Evolutionary conservation across 2,113 vertebrate species (phyloP), one percentile per base, ranked within the genome.

Genomic region (Grammomys dolichurus): DNA sequence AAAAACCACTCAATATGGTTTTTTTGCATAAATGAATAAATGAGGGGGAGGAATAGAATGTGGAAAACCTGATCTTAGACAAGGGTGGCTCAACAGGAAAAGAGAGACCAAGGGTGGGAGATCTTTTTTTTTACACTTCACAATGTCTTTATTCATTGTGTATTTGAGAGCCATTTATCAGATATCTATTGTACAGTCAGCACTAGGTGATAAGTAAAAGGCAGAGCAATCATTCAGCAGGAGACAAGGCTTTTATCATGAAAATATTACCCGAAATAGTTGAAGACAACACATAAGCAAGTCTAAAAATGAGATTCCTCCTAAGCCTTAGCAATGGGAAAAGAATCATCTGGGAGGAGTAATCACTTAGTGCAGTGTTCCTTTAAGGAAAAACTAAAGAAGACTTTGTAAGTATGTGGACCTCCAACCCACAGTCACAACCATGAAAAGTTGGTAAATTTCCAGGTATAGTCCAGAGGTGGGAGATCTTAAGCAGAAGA

Each of bases 81-180:
- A 24, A 7, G 22, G 20, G 20, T 31, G 58, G 70, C 63, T 9
- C 22, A 58, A 11, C 67, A n/a, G 13, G 67, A 86, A 80, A n/a
- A 4, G 48, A 69, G 89, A 73, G 31, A 43, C 46, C 33, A 69
- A 48, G 24, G 16, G 7, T 51, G 24, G 60, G 40, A 40, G 40
- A 40, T 40, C 40, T 40, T 40, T 40, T 40, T 40, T 40, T 92
- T 96, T 77, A 87, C 8, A 76, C 88, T 93, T 84, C 40, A 56
- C 72, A 81, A 70, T 56, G 48, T 87, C 85, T 96, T 93, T 65
- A 72, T 93, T 96, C 90, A 92, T 82, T 91, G 77, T 92, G 9
- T 70, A 54, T 92, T 84, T 9, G 56, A 40, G 67, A 73, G 24
- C 87, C 84, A 88, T 93, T 91, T 91, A 51, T 95, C 85, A 91